Evolutionary conservation across 2,888 invertebrate species (phyloP).

Genomic region (Augiades crinisus): DNA sequence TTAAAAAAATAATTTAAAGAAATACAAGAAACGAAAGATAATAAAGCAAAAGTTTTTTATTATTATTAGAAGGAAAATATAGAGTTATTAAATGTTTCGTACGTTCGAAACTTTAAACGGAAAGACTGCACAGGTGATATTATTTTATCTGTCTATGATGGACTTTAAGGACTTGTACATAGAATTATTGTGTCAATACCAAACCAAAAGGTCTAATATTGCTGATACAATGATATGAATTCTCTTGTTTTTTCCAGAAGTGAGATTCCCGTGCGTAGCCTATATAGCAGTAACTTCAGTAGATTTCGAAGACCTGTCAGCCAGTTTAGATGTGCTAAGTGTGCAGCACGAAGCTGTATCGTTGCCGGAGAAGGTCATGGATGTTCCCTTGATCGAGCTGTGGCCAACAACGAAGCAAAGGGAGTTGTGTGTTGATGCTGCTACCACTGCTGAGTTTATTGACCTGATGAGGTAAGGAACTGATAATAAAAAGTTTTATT

Average conservation of each 20-base stretch:
- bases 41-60: too few relatives aligned
- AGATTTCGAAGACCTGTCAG: constrained; percentile 77
- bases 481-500: too few relatives aligned
- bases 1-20: too few relatives aligned
- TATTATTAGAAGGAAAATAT: too few relatives aligned
- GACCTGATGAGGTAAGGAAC: constrained; percentile 78
- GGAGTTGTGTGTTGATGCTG: constrained; percentile 80
- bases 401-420: constrained; percentile 84
- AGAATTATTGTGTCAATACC: too few relatives aligned
- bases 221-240: neutral
- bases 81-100: too few relatives aligned
- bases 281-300: constrained; percentile 81
- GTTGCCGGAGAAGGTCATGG: constrained; percentile 81
- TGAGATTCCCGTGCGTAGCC: constrained; percentile 84
- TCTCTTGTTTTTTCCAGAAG: constrained; percentile 68
- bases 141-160: too few relatives aligned
- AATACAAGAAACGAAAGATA: too few relatives aligned
- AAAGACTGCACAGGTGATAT: too few relatives aligned
- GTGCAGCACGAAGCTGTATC: constrained; percentile 84
- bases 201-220: too few relatives aligned
- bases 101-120: too few relatives aligned
- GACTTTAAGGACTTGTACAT: too few relatives aligned
- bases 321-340: constrained; percentile 81
- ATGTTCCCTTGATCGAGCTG: constrained; percentile 81
- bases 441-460: constrained; percentile 83